A percentile compares a stretch with the other conserved stretches of the same genome.
phyloP scores from a whole-genome alignment of 2,113 vertebrate genomes.

The Chionomys nivalis region DNA sequence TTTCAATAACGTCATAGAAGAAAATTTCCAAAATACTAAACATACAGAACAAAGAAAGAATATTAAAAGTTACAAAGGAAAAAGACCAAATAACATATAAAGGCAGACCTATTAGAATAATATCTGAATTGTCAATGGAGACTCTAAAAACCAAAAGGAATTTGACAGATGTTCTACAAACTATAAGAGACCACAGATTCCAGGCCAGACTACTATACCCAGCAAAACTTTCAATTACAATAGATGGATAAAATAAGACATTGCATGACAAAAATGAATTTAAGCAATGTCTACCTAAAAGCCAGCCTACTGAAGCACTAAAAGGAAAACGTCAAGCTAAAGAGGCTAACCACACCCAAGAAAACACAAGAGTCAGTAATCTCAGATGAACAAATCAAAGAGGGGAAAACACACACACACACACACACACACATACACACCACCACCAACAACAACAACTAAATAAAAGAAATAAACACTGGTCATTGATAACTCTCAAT shows the following conservation, averaged over 20 bases:
- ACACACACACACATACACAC: neutral
- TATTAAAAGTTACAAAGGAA: neutral
- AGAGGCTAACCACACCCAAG: neutral
- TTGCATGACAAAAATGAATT: neutral
- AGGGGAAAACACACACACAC: neutral
- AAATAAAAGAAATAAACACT: neutral
- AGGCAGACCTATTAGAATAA: neutral
- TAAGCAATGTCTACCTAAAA: neutral
- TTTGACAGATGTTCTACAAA: neutral
- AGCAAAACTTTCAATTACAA: neutral
- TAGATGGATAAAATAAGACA: neutral
- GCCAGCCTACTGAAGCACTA: neutral
- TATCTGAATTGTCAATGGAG: neutral
- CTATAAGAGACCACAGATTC: neutral
- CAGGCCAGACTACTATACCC: neutral
- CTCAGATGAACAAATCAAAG: neutral
- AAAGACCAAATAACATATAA: neutral
- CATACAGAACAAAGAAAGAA: neutral
- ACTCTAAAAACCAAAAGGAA: neutral
- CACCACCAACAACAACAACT: neutral
- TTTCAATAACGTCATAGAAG: neutral
- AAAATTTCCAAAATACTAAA: neutral
- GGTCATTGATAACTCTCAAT: neutral
- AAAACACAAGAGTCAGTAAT: neutral
- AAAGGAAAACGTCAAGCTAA: neutral